phyloP scores from a whole-genome alignment of 2,113 vertebrate genomes.

The Tachycineta bicolor region DNA sequence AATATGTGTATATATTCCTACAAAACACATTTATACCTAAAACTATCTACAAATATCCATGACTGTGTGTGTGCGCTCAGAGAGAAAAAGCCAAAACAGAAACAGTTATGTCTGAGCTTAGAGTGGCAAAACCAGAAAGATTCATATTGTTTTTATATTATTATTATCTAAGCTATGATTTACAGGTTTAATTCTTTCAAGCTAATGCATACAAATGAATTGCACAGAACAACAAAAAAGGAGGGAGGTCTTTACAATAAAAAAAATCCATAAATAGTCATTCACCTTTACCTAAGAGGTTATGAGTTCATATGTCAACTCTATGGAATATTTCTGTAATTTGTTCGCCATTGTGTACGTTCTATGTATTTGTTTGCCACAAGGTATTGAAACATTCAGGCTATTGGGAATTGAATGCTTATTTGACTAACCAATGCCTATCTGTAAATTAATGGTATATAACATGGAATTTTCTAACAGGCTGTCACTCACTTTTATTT shows the following conservation, averaged over 20 bases:
- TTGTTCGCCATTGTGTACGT: slow-evolving; percentile 50
- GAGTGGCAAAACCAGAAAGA: slow-evolving; percentile 20
- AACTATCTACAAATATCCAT: neutral
- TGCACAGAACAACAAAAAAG: neutral
- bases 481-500: slow-evolving; percentile 53
- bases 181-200: slow-evolving; percentile 62
- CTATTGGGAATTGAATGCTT: slow-evolving; percentile 55
- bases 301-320: slow-evolving; percentile 47
- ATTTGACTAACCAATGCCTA: slow-evolving; percentile 59
- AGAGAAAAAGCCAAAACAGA: neutral
- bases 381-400: slow-evolving; percentile 31
- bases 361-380: slow-evolving; percentile 38
- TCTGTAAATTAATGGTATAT: slow-evolving; percentile 33
- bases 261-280: slow-evolving; percentile 55
- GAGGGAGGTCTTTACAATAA: neutral
- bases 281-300: slow-evolving; percentile 67
- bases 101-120: neutral
- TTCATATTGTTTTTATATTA: slow-evolving; percentile 11
- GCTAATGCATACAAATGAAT: slow-evolving; percentile 40
- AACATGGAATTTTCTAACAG: slow-evolving; percentile 40
- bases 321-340: slow-evolving; percentile 24
- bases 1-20: neutral
- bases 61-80: fast-evolving
- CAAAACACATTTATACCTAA: neutral
- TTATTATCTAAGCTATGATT: slow-evolving; percentile 50